These are phyloP conservation scores for Dolichomitus sp. DNA, from an alignment of 2,888 invertebrate genomes.

Conservation along the genomic window DNA sequence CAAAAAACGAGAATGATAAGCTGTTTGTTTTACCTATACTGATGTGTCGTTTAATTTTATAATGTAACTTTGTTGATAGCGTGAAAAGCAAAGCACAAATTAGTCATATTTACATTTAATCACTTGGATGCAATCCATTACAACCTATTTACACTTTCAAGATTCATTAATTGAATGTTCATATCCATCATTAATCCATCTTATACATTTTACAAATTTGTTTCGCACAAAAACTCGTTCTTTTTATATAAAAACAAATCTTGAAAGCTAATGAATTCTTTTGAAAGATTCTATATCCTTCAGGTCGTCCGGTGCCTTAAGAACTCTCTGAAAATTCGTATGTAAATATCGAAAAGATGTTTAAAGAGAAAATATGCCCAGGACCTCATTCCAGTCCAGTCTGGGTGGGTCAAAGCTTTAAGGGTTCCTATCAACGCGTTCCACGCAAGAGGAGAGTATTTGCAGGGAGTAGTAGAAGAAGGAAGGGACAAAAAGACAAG, in stretches of 20 bases:
- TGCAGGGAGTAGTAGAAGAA: not conserved
- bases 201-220: not conserved
- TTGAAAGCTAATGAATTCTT: no score
- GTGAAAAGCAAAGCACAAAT: not conserved
- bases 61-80: not conserved
- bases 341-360: not conserved
- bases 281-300: no score
- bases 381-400: not conserved
- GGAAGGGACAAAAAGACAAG: not conserved
- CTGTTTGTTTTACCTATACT: not conserved
- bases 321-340: not conserved
- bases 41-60: not conserved
- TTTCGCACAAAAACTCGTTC: not conserved
- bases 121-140: not conserved
- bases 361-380: not conserved
- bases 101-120: not conserved
- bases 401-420: not conserved
- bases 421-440: not conserved
- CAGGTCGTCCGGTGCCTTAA: not conserved
- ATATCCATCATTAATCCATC: not conserved
- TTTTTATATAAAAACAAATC: no score
- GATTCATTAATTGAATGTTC: not conserved
- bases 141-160: not conserved
- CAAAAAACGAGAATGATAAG: not conserved
- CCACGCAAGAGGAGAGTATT: not conserved